A percentile compares a stretch with the other conserved stretches of the same genome.
phyloP scores from a whole-genome alignment of 2,888 invertebrate species.

The Ochlodes sylvanus region DNA sequence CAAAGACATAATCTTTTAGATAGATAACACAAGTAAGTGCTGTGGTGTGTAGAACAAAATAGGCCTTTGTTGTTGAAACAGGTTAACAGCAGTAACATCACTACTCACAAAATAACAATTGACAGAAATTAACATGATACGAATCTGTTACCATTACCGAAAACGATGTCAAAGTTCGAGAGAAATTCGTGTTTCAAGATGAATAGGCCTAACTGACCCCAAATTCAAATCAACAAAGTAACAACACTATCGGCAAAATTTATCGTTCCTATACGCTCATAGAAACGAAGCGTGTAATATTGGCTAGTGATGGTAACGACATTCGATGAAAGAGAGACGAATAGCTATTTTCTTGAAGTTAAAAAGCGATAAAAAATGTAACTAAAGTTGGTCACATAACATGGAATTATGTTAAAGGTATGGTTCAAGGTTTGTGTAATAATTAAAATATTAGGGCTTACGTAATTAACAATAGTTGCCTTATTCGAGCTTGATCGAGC shows the following conservation, averaged over 20 bases:
- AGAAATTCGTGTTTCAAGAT: slow-evolving; percentile 34
- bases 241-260: slow-evolving; percentile 36
- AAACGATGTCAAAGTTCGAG: slow-evolving; percentile 36
- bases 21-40: not conserved
- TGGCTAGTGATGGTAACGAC: slow-evolving; percentile 2
- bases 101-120: slow-evolving; percentile 27
- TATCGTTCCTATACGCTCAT: slow-evolving; percentile 23
- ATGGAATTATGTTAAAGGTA: too few relatives aligned
- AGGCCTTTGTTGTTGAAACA: too few relatives aligned
- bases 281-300: slow-evolving; percentile 25
- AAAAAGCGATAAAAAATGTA: too few relatives aligned
- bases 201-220: slow-evolving; percentile 36
- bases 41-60: not conserved
- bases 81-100: not conserved
- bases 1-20: too few relatives aligned
- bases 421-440: too few relatives aligned
- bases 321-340: slow-evolving; percentile 12
- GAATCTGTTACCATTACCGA: slow-evolving; percentile 30
- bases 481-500: too few relatives aligned
- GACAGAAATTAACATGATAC: slow-evolving; percentile 35
- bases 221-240: slow-evolving; percentile 35
- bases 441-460: too few relatives aligned
- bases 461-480: too few relatives aligned
- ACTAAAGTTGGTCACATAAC: too few relatives aligned
- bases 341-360: not conserved